Percentiles rank a stretch among this genome's conserved stretches.
Evolutionary conservation across 2,888 invertebrate species (phyloP).

Genomic region (Heliconius ethilla): DNA sequence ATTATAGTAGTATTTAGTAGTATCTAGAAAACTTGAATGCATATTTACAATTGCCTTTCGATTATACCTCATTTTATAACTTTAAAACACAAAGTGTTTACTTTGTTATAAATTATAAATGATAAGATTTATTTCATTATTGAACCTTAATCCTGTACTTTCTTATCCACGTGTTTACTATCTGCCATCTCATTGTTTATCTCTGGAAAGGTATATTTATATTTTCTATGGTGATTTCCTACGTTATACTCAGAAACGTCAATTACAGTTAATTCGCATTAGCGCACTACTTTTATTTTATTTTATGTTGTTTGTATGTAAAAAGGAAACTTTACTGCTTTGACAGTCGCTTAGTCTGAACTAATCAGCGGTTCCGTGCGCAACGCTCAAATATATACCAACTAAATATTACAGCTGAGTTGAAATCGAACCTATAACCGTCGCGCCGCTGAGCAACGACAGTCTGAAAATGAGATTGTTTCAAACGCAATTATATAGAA

Average conservation of each 20-base stretch:
- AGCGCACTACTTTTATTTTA: not conserved
- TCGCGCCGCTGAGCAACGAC: too few species aligned
- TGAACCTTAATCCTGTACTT: slow-evolving; percentile 1
- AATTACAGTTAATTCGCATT: not conserved
- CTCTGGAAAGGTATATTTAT: not conserved
- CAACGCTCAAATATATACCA: not conserved
- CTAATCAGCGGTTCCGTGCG: too few species aligned
- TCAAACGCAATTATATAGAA: not conserved
- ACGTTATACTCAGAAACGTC: not conserved
- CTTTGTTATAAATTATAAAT: slow-evolving; percentile 6
- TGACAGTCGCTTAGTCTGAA: too few species aligned
- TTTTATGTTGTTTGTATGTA: too few species aligned
- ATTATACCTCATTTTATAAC: not conserved
- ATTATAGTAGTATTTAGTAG: not conserved
- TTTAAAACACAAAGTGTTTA: slow-evolving; percentile 6
- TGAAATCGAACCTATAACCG: not conserved
- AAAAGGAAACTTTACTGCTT: too few species aligned
- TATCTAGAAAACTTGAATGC: not conserved
- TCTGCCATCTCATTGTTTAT: slow-evolving; percentile 3
- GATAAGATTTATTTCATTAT: slow-evolving; percentile 28
- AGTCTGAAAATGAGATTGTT: too few species aligned
- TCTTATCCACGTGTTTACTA: slow-evolving; percentile 6
- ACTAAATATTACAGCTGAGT: not conserved
- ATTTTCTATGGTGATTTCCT: not conserved
- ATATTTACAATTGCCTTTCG: not conserved